Evolutionary conservation across 2,888 invertebrate genomes (phyloP).

Genomic region (Dicycla oo): DNA sequence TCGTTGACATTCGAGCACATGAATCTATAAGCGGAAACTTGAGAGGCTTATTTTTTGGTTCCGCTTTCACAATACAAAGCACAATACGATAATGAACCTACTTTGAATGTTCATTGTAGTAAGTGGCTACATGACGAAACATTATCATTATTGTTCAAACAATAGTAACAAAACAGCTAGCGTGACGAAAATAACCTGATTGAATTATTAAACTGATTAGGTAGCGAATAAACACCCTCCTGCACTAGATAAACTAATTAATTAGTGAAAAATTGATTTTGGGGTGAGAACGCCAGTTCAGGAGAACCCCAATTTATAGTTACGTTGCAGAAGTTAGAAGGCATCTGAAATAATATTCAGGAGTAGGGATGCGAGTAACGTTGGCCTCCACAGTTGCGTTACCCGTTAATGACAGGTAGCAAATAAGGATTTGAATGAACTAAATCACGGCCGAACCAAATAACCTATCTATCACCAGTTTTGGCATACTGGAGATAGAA

Average conservation of each 20-base stretch:
- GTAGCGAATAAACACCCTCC: constrained; percentile 55
- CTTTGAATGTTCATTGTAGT: constrained; percentile 13
- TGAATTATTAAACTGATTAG: constrained; percentile 52
- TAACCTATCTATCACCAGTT: too few species aligned
- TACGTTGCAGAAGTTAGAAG: constrained; percentile 6
- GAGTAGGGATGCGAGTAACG: too few species aligned
- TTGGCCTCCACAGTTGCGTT: too few species aligned
- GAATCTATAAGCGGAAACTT: too few species aligned
- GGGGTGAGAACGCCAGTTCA: constrained; percentile 34
- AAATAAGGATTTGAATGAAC: too few species aligned
- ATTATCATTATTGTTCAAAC: constrained; percentile 5
- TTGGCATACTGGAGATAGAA: too few species aligned
- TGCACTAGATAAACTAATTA: constrained; percentile 51
- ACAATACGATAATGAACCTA: not conserved
- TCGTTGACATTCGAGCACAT: too few species aligned
- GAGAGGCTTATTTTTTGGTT: too few species aligned
- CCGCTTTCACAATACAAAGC: too few species aligned
- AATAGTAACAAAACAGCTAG: constrained; percentile 19
- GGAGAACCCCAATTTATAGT: constrained; percentile 28
- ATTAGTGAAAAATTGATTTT: constrained; percentile 55
- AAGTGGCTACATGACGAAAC: constrained; percentile 11
- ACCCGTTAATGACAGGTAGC: too few species aligned
- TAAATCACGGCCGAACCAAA: too few species aligned
- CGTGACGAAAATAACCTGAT: constrained; percentile 38
- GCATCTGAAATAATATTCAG: constrained; percentile 25